Evolutionary conservation across 2,888 invertebrate genomes (phyloP).

Genomic region (Hololepta plana): DNA sequence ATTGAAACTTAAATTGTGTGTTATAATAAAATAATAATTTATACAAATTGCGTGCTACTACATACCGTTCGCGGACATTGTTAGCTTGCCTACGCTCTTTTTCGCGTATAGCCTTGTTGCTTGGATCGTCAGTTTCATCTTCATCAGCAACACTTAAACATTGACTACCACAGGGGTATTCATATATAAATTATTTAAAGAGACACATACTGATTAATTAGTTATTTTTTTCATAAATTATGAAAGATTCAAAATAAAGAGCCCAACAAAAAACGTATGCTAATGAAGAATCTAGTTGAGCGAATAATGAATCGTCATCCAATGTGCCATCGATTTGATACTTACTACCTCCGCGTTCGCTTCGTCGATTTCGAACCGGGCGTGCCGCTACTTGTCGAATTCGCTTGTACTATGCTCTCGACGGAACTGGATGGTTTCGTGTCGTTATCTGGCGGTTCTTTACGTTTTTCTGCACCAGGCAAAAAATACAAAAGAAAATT

Average conservation of each 20-base stretch:
- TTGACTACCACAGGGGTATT: too few species aligned
- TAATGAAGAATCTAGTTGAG: too few species aligned
- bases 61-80: slow-evolving; percentile 91
- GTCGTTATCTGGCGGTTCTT: slow-evolving; percentile 62
- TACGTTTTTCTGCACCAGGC: slow-evolving; percentile 52
- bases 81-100: slow-evolving; percentile 91
- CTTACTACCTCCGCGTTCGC: slow-evolving; percentile 64
- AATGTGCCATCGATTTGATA: too few species aligned
- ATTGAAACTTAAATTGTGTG: slow-evolving; percentile 1
- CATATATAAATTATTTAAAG: too few species aligned
- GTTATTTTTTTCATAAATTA: too few species aligned
- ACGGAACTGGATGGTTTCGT: slow-evolving; percentile 40
- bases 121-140: slow-evolving; percentile 64
- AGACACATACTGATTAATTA: too few species aligned
- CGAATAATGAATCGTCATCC: background rate
- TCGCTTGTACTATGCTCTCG: slow-evolving; percentile 33
- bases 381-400: slow-evolving; percentile 31
- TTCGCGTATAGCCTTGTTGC: slow-evolving; percentile 84
- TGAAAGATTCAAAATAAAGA: too few species aligned
- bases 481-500: slow-evolving; percentile 2
- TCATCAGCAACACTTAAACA: slow-evolving; percentile 76
- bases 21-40: slow-evolving; percentile 7
- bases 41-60: slow-evolving; percentile 32
- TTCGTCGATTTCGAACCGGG: slow-evolving; percentile 33
- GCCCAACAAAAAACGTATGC: too few species aligned